A percentile compares a stretch with the other conserved stretches of the same genome.
These are phyloP conservation scores for Mirounga angustirostris DNA, from an alignment of 2,113 vertebrate species.

Conservation along the genomic window DNA sequence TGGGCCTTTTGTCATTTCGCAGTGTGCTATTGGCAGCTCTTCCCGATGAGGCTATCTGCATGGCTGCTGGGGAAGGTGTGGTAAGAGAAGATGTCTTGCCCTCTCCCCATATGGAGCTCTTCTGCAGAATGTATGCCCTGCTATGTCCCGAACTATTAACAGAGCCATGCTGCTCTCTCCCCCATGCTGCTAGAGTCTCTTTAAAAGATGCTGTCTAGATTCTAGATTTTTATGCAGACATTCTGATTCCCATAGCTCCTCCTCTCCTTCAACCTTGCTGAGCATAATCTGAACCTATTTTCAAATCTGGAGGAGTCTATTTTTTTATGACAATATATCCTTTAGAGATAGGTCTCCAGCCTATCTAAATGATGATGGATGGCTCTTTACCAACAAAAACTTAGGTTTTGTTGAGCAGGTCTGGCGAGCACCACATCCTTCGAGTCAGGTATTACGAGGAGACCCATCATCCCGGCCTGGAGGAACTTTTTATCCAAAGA, in stretches of 20 bases:
- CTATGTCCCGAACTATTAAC: slow-evolving; percentile 77
- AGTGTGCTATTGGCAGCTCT: slow-evolving; percentile 69
- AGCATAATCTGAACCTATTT: slow-evolving; percentile 10
- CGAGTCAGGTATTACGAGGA: not conserved
- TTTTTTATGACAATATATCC: not conserved
- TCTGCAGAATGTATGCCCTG: slow-evolving; percentile 72
- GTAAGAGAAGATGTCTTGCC: slow-evolving; percentile 60
- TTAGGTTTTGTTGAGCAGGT: not conserved
- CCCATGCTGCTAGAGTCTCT: slow-evolving; percentile 53
- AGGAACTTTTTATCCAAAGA: not conserved
- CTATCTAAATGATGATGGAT: not conserved
- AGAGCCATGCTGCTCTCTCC: slow-evolving; percentile 67
- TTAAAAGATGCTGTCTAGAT: not conserved
- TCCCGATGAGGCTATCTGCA: not conserved
- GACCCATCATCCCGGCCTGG: not conserved
- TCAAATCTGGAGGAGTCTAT: not conserved
- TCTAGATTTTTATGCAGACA: slow-evolving; percentile 41
- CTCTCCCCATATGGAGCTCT: slow-evolving; percentile 43
- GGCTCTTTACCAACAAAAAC: not conserved
- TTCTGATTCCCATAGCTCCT: not conserved
- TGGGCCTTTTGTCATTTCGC: slow-evolving; percentile 35
- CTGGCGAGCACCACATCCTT: not conserved
- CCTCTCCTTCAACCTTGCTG: not conserved
- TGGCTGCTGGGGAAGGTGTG: slow-evolving; percentile 66
- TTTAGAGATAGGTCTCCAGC: not conserved